These are phyloP conservation scores for Acestrorhynchus altus DNA, from an alignment of 2,797 vertebrate genomes.

Conservation along the genomic window DNA sequence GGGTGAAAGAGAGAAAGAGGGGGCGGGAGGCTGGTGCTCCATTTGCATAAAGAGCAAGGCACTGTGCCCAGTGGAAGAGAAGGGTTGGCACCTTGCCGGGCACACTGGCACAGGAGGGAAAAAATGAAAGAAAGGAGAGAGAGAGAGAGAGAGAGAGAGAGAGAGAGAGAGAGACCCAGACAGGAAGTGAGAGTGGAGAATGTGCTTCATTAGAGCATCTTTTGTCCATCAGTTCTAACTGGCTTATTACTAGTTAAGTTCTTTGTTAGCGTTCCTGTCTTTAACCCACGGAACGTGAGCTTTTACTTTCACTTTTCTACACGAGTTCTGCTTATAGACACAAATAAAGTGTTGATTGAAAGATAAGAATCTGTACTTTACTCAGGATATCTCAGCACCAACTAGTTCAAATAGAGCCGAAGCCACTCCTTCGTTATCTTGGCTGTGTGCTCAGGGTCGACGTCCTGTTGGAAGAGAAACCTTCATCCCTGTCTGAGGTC, in stretches of 20 bases:
- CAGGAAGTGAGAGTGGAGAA: constrained; percentile 41
- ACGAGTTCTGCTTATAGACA: no score
- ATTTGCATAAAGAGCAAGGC: constrained; percentile 85
- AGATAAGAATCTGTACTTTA: no score
- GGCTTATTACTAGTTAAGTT: constrained; percentile 60
- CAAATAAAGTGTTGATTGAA: no score
- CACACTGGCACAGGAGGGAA: constrained; percentile 78
- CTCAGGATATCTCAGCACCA: no score
- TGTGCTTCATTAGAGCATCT: constrained; percentile 77
- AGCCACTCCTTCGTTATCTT: no score
- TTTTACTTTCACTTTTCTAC: no score
- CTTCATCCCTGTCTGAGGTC: no score
- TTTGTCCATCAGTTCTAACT: constrained; percentile 72
- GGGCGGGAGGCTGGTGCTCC: constrained; percentile 68
- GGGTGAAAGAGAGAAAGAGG: constrained; percentile 35
- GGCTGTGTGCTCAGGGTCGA: no score
- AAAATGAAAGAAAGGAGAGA: constrained; percentile 72
- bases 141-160: constrained; percentile 52
- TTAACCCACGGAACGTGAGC: no score
- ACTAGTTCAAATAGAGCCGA: no score
- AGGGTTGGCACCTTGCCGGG: constrained; percentile 80
- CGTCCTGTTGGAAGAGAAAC: no score
- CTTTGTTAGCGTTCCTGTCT: not conserved
- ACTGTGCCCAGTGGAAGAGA: constrained; percentile 80
- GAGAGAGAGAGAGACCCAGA: not conserved